Percentiles rank a stretch among this genome's conserved stretches.
Conservation (phyloP, 2,797 vertebrate genomes). For the Sparidentex hasta region DNA sequence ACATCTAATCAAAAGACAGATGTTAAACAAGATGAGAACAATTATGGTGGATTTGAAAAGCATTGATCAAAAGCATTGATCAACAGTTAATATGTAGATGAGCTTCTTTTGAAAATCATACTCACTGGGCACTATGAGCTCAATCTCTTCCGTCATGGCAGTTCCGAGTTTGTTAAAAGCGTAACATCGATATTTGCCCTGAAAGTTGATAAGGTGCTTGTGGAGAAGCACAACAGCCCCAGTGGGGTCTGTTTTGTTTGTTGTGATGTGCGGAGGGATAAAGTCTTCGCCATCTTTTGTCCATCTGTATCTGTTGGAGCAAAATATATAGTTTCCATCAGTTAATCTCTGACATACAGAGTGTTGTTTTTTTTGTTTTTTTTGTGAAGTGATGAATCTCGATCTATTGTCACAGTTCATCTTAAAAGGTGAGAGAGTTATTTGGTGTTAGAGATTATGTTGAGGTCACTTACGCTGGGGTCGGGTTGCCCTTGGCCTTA, state of each 20-base stretch:
- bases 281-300: slow-evolving; percentile 91
- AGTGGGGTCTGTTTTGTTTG: slow-evolving; percentile 72
- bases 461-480: slow-evolving; percentile 88
- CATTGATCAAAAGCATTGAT: not conserved
- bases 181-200: slow-evolving; percentile 93
- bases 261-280: slow-evolving; percentile 78
- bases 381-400: not conserved
- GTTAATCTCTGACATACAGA: not conserved
- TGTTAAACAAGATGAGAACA: slow-evolving; percentile 7
- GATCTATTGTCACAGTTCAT: not conserved
- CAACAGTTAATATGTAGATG: not conserved
- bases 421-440: not conserved
- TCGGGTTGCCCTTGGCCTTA: slow-evolving; percentile 93
- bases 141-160: slow-evolving; percentile 92
- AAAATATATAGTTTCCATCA: slow-evolving; percentile 22
- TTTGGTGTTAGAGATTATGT: not conserved
- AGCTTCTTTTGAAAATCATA: not conserved
- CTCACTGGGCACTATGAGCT: slow-evolving; percentile 91
- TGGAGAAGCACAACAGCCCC: slow-evolving; percentile 90
- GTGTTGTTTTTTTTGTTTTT: not conserved
- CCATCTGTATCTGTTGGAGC: slow-evolving; percentile 91
- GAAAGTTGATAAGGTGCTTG: slow-evolving; percentile 83
- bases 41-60: not conserved
- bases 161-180: slow-evolving; percentile 91
- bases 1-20: slow-evolving; percentile 76